Evolutionary conservation across 2,797 vertebrate genomes (phyloP), one percentile per base, ranked within the genome.

Genomic region (Loriculus beryllinus): DNA sequence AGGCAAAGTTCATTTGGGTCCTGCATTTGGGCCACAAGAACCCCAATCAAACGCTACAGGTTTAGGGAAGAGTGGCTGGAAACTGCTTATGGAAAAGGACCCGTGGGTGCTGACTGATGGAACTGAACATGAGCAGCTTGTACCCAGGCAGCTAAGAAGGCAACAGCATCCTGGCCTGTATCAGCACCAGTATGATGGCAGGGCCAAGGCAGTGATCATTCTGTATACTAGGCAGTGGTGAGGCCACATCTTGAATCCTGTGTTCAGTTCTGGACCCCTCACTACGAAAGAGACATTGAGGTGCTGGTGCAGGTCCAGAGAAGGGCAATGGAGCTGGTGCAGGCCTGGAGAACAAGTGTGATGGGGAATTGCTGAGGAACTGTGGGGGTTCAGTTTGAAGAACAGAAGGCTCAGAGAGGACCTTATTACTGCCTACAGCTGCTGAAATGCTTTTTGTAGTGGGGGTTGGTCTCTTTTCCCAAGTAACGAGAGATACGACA

Each of bases 151-250:
- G 3, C 26, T 35, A 37, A 43, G 31, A n/a, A 48, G 28, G 8
- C 8, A 9, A 4, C 2, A 5, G 1, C 25, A 72, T 1, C n/a
- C 35, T 78, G 25, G 22, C 7, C 2, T 69, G 12, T 0, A 3
- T 17, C 28, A 85, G n/a, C 8, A 17, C 0, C 9, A 2, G 5
- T 8, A 35, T 35, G 56, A 3, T 42, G 75, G 28, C 25, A 80
- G 59, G 52, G 39, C 0, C 2, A 25, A 18, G 26, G 14, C 2
- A 52, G 42, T 0, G 14, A 52, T 0, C 0, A 0, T n/a, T 1
- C 1, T 8, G 5, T 72, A 21, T 15, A 2, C 4, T 48, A 0
- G 0, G 31, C 18, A 43, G 8, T 17, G 21, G 0, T 51, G 51
- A 75, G 42, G 10, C 6, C 0, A 0, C 10, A 40, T 1, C 14